These are phyloP conservation scores for Heliconius charithonia DNA, from an alignment of 2,888 invertebrate genomes.

Conservation along the genomic window DNA sequence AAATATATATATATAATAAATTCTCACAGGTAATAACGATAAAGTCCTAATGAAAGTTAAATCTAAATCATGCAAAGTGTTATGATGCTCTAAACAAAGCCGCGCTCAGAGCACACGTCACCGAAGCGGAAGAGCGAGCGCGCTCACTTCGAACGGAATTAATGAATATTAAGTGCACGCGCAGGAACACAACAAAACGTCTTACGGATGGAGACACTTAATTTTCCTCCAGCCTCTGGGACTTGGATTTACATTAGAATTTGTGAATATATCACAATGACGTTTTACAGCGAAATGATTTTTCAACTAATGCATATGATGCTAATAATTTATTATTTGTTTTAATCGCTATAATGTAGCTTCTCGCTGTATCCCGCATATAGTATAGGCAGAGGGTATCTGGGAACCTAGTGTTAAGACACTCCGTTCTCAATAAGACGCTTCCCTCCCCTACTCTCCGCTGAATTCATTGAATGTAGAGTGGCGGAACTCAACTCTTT, in stretches of 20 bases:
- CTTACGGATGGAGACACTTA: constrained; percentile 59
- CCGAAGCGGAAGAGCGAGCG: constrained; percentile 65
- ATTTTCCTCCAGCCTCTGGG: constrained; percentile 52
- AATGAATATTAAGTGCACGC: constrained; percentile 78
- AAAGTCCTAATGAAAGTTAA: not conserved
- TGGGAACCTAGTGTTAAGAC: no score
- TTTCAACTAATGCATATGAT: constrained; percentile 36
- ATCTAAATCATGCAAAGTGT: constrained; percentile 36
- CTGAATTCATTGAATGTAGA: no score
- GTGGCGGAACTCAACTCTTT: no score
- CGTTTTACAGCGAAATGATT: constrained; percentile 44
- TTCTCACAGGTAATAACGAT: not conserved
- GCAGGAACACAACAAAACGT: constrained; percentile 55
- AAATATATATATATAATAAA: not conserved
- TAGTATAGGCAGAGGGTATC: no score
- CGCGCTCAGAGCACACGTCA: constrained; percentile 58
- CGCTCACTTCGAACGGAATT: constrained; percentile 63
- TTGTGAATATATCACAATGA: constrained; percentile 44
- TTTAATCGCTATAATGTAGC: not conserved
- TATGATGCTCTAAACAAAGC: constrained; percentile 54
- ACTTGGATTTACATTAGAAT: constrained; percentile 47
- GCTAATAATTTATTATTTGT: not conserved
- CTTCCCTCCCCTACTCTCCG: no score
- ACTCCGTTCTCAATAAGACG: no score
- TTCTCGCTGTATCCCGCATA: no score